Percentiles rank a stretch among this genome's conserved stretches.
phyloP scores from a whole-genome alignment of 2,888 invertebrate genomes.

The Drosophila recens region DNA sequence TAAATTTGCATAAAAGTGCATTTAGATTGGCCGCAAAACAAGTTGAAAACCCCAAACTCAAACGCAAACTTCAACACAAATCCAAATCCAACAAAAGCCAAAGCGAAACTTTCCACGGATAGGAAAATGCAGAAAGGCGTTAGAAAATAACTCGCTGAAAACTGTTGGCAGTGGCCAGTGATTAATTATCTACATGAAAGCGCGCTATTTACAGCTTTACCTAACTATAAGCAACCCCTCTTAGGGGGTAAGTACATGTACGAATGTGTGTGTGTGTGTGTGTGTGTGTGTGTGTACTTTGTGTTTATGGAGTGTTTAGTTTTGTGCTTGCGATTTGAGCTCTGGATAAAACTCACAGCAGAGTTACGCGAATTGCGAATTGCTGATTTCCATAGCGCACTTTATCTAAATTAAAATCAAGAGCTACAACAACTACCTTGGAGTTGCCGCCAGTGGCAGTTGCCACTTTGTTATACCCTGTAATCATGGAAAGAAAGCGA shows the following conservation, averaged over 20 bases:
- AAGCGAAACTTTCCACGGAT: constrained; percentile 47
- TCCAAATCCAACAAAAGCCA: constrained; percentile 26
- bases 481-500: neutral
- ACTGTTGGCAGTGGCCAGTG: constrained; percentile 66
- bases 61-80: constrained; percentile 3
- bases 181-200: constrained; percentile 82
- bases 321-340: constrained; percentile 69
- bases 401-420: constrained; percentile 80
- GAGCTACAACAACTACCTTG: constrained; percentile 47
- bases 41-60: constrained; percentile 31
- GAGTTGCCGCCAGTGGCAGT: constrained; percentile 8
- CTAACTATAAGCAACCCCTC: constrained; percentile 24
- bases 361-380: constrained; percentile 68
- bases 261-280: constrained; percentile 18
- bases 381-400: constrained; percentile 72
- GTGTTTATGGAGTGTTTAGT: constrained; percentile 79
- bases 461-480: constrained; percentile 27
- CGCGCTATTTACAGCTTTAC: constrained; percentile 78
- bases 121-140: constrained; percentile 29
- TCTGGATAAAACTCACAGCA: constrained; percentile 53
- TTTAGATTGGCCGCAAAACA: constrained; percentile 69
- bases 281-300: constrained; percentile 24
- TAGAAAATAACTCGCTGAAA: constrained; percentile 57
- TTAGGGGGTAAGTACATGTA: constrained; percentile 5
- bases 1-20: constrained; percentile 74